phyloP scores from a whole-genome alignment of 2,888 invertebrate genomes.

The Caenorhabditis becei region DNA sequence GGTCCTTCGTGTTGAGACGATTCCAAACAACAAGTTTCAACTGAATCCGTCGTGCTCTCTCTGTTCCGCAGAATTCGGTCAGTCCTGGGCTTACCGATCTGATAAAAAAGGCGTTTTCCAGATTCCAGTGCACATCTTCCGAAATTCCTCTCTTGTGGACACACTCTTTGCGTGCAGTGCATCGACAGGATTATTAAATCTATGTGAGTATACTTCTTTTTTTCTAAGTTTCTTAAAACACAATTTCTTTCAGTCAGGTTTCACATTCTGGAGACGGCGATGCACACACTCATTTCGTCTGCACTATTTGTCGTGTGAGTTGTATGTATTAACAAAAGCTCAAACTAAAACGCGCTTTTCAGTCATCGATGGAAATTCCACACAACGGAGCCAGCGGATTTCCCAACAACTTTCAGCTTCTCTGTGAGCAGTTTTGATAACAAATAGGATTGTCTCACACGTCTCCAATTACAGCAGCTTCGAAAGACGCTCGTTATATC shows the following conservation, averaged over 20 bases:
- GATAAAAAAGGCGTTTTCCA: no score
- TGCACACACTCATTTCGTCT: neutral
- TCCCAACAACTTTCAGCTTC: constrained; percentile 30
- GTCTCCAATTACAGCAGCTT: neutral
- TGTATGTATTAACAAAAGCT: neutral
- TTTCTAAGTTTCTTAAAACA: no score
- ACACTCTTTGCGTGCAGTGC: constrained; percentile 21
- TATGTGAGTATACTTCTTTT: neutral
- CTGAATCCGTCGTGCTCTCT: constrained; percentile 15
- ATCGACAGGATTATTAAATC: constrained; percentile 2
- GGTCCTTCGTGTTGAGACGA: neutral
- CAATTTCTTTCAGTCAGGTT: constrained; percentile 20
- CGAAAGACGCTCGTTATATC: constrained; percentile 20
- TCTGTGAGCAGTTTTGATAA: no score
- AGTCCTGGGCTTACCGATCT: constrained; percentile 3
- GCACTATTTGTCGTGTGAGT: constrained; percentile 26
- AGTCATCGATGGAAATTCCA: constrained; percentile 5
- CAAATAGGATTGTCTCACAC: no score
- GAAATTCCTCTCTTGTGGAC: constrained; percentile 28
- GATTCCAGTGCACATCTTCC: constrained; percentile 9
- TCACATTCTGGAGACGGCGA: constrained; percentile 22
- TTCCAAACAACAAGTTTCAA: constrained; percentile 1
- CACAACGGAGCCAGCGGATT: constrained; percentile 6
- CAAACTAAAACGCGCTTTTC: neutral
- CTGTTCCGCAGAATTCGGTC: constrained; percentile 31